phyloP scores from a whole-genome alignment of 1,140 invertebrate genomes.

The Lepidostoma basale region DNA sequence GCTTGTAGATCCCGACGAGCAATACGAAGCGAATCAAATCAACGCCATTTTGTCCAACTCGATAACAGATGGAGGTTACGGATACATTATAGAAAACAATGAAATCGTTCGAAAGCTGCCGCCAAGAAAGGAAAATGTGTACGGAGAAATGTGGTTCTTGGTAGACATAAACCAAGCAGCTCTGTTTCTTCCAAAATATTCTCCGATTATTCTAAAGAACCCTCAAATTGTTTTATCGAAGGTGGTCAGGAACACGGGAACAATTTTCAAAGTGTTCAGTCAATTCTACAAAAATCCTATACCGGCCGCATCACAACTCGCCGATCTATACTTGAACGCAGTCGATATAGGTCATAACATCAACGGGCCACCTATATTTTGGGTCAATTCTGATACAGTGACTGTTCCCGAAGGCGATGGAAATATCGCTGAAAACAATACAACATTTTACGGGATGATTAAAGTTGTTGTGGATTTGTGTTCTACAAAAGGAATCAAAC shows the following conservation, averaged over 20 bases:
- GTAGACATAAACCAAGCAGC: slow-evolving; percentile 54
- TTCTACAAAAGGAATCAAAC: slow-evolving; percentile 52
- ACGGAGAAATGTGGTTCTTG: slow-evolving; percentile 52
- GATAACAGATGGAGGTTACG: not conserved
- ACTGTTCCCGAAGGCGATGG: not conserved
- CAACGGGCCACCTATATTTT: slow-evolving; percentile 50
- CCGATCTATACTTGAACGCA: slow-evolving; percentile 46
- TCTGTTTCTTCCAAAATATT: slow-evolving; percentile 52
- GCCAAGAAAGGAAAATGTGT: not conserved
- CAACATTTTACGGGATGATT: slow-evolving; percentile 45
- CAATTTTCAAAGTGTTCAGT: slow-evolving; percentile 51
- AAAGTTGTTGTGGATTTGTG: slow-evolving; percentile 51
- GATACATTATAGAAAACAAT: slow-evolving; percentile 27
- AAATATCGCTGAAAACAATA: slow-evolving; percentile 9
- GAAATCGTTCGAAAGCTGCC: slow-evolving; percentile 23
- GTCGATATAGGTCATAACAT: slow-evolving; percentile 49
- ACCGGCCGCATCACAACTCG: slow-evolving; percentile 41
- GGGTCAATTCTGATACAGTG: slow-evolving; percentile 46
- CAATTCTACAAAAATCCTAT: slow-evolving; percentile 49
- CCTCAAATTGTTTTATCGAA: slow-evolving; percentile 49
- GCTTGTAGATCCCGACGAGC: slow-evolving; percentile 29
- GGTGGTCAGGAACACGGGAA: slow-evolving; percentile 51
- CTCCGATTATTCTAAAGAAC: slow-evolving; percentile 49
- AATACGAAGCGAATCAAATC: slow-evolving; percentile 26
- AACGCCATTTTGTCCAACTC: not conserved